A percentile compares a stretch with the other conserved stretches of the same genome.
These are phyloP conservation scores for Dolichotis patagonum DNA, from an alignment of 2,113 vertebrate genomes.

Conservation along the genomic window DNA sequence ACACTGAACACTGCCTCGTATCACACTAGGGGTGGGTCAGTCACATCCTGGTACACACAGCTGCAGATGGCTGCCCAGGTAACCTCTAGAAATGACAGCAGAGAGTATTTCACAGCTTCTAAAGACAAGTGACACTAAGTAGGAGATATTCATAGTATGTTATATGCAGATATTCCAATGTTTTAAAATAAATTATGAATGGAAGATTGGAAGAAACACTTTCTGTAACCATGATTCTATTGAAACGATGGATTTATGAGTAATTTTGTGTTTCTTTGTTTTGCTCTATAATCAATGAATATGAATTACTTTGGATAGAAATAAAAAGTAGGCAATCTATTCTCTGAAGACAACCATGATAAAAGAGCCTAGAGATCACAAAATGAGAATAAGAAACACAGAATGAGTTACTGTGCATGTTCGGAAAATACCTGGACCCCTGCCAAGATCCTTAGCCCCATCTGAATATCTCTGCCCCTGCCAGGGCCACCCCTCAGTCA, in stretches of 20 bases:
- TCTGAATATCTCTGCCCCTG: background rate
- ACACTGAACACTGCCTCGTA: background rate
- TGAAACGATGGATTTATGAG: background rate
- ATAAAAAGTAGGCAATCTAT: background rate
- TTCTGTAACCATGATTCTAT: background rate
- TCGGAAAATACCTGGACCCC: constrained; percentile 37
- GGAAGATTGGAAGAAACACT: background rate
- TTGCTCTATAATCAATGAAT: background rate
- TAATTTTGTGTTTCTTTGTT: constrained; percentile 35
- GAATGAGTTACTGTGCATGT: background rate
- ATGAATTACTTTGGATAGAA: constrained; percentile 24
- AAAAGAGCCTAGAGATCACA: background rate
- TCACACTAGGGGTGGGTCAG: background rate
- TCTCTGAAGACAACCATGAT: constrained; percentile 34
- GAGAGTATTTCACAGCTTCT: background rate
- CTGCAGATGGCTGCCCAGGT: background rate
- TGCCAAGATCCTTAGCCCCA: background rate
- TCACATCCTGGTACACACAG: background rate
- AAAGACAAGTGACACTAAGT: background rate
- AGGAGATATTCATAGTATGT: background rate
- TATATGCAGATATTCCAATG: background rate
- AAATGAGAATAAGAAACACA: background rate
- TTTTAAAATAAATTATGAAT: constrained; percentile 22
- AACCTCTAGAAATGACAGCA: background rate
- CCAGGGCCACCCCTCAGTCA: background rate